These are phyloP conservation scores for Xestia xanthographa DNA, from an alignment of 2,888 invertebrate species.

Conservation along the genomic window DNA sequence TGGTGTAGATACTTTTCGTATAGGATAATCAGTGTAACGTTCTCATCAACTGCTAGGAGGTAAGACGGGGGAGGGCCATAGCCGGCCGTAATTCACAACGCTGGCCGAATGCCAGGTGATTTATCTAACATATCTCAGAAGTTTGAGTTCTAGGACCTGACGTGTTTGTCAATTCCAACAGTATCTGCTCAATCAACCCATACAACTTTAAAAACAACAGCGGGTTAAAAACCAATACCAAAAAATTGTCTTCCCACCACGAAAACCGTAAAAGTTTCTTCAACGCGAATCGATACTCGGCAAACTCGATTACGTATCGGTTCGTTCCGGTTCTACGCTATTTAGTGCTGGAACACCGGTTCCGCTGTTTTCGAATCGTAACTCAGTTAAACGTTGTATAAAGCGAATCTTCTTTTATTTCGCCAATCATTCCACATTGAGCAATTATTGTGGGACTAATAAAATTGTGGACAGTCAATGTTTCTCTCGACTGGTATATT, in stretches of 20 bases:
- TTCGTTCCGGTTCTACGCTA: conserved; percentile 69
- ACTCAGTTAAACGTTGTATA: conserved; percentile 72
- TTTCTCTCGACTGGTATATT: conserved; percentile 59
- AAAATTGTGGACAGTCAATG: conserved; percentile 62
- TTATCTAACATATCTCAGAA: neutral
- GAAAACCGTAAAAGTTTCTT: conserved; percentile 68
- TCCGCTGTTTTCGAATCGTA: conserved; percentile 74
- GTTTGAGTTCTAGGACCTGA: neutral
- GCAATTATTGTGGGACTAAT: conserved; percentile 68
- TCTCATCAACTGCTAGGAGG: neutral
- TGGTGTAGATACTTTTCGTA: neutral
- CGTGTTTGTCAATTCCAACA: neutral
- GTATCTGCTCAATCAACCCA: neutral
- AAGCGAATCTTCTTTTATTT: conserved; percentile 72
- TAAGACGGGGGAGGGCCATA: neutral
- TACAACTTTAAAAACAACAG: conserved; percentile 16
- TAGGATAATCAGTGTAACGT: neutral
- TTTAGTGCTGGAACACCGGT: conserved; percentile 68
- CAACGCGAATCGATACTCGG: conserved; percentile 64
- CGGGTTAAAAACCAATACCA: conserved; percentile 54
- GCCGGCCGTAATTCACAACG: neutral
- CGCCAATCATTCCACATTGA: conserved; percentile 65
- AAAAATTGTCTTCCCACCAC: conserved; percentile 67
- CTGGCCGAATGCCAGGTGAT: neutral
- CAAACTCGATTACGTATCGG: conserved; percentile 73